Evolutionary conservation across 2,888 invertebrate genomes (phyloP).

Genomic region (Melieria crassipennis): DNA sequence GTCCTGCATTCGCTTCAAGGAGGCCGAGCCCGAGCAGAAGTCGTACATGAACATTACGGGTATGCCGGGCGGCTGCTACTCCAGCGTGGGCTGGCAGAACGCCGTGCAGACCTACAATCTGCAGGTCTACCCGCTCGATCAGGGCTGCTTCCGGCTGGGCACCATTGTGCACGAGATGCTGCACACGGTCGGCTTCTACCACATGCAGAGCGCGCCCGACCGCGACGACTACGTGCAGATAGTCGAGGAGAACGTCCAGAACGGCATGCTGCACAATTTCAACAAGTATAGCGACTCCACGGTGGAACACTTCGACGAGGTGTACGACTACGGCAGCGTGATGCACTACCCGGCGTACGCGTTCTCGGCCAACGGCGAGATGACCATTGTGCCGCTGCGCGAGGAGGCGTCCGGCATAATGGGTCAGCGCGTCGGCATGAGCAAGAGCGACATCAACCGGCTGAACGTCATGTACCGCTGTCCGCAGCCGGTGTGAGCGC

Average conservation of each 20-base stretch:
- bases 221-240: slow-evolving; percentile 76
- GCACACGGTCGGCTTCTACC: slow-evolving; percentile 81
- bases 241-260: slow-evolving; percentile 60
- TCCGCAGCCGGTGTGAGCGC: slow-evolving; percentile 38
- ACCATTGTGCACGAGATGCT: slow-evolving; percentile 81
- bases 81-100: slow-evolving; percentile 74
- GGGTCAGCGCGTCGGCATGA: slow-evolving; percentile 55
- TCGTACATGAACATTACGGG: slow-evolving; percentile 55
- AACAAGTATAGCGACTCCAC: slow-evolving; percentile 70
- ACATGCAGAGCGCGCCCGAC: slow-evolving; percentile 81
- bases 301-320: slow-evolving; percentile 72
- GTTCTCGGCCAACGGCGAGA: slow-evolving; percentile 75
- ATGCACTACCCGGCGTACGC: slow-evolving; percentile 82
- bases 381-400: slow-evolving; percentile 72
- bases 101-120: slow-evolving; percentile 55
- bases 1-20: slow-evolving; percentile 78
- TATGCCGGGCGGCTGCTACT: slow-evolving; percentile 75
- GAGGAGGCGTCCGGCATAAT: slow-evolving; percentile 45
- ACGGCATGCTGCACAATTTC: slow-evolving; percentile 75
- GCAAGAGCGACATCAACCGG: slow-evolving; percentile 55
- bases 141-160: slow-evolving; percentile 60
- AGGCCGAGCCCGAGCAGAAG: slow-evolving; percentile 65
- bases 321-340: slow-evolving; percentile 81
- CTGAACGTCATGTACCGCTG: slow-evolving; percentile 60
- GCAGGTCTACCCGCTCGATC: slow-evolving; percentile 49